Evolutionary conservation across 1,140 invertebrate genomes (phyloP), one percentile per base, ranked within the genome.

Genomic region (Zelostemma sp.): DNA sequence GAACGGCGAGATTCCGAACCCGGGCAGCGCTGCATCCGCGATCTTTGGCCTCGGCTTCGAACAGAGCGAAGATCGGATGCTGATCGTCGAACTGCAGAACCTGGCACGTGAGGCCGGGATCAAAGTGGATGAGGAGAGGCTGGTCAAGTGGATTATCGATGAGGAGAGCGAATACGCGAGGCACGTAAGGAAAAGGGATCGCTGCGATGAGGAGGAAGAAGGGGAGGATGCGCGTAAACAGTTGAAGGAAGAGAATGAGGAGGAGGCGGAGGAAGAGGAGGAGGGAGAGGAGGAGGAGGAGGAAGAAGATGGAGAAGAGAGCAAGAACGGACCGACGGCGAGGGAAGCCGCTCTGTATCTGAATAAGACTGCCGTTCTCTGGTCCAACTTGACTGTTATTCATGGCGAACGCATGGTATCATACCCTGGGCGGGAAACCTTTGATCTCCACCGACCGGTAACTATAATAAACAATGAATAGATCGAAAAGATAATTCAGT

Each of bases 271-370:
- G n/a, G n/a, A n/a, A n/a, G 79, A 82, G 43, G 51, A 60, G 11
- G 65, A 76, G 2, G 66, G 68, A 1, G 74, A 76, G 16, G 59
- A 64, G 2, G 68, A 77, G 0, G 33, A 35, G 6, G 33, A 35
- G n/a, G 33, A 35, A 35, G 33, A 35, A 9, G 8, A 28, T 28
- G 33, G 11, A n/a, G 33, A 35, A 2, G 11, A 35, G 1, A 9
- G n/a, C 3, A 9, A 35, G 12, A 66, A 68, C 6, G 59, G 66
- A 21, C 85, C 85, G 0, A 78, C 72, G 9, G 80, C 86, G 8
- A 73, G 77, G 21, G 87, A 88, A 57, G 83, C 82, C 0, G 83
- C n/a, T n/a, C n/a, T n/a, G n/a, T n/a, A n/a, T n/a, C n/a, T n/a
- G n/a, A n/a, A n/a, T n/a, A n/a, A n/a, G n/a, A n/a, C n/a, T n/a